A percentile compares a stretch with the other conserved stretches of the same genome.
phyloP scores from a whole-genome alignment of 1,140 invertebrate species.

The Musca vetustissima region DNA sequence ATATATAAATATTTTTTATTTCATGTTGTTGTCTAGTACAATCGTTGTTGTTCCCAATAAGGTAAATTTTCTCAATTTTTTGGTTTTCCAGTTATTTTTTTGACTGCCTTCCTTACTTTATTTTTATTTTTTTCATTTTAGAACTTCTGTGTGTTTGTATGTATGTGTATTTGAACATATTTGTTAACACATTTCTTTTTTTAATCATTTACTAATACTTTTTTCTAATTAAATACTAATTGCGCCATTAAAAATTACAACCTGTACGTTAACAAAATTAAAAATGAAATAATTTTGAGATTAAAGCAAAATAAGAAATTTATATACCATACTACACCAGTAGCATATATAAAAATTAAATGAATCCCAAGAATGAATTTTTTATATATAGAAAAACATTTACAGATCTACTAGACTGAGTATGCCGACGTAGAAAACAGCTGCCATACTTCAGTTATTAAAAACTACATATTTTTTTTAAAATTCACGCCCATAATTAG shows the following conservation, averaged over 20 bases:
- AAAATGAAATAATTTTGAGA: too few relatives aligned
- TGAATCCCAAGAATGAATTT: too few relatives aligned
- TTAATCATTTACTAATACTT: conserved; percentile 29
- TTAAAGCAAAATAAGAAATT: too few relatives aligned
- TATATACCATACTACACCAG: too few relatives aligned
- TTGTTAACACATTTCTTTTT: conserved; percentile 48
- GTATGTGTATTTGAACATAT: conserved; percentile 37
- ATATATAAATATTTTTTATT: conserved; percentile 24
- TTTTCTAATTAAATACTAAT: conserved; percentile 29
- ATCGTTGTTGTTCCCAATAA: conserved; percentile 53
- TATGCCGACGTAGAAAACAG: too few relatives aligned
- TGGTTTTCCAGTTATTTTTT: too few relatives aligned
- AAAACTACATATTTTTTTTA: too few relatives aligned
- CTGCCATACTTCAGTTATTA: too few relatives aligned
- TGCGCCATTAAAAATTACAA: conserved; percentile 19
- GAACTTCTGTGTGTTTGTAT: not conserved
- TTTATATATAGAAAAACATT: too few relatives aligned
- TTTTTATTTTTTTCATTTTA: conserved; percentile 5
- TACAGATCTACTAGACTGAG: too few relatives aligned
- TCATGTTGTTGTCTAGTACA: conserved; percentile 36
- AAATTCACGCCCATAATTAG: too few relatives aligned
- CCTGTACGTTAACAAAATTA: not conserved
- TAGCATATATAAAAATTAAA: too few relatives aligned
- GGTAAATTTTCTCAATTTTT: conserved; percentile 23
- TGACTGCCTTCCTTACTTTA: conserved; percentile 4